A percentile compares a stretch with the other conserved stretches of the same genome.
Conservation (phyloP, 2,888 invertebrate genomes). For the Heteromurus nitidus region DNA sequence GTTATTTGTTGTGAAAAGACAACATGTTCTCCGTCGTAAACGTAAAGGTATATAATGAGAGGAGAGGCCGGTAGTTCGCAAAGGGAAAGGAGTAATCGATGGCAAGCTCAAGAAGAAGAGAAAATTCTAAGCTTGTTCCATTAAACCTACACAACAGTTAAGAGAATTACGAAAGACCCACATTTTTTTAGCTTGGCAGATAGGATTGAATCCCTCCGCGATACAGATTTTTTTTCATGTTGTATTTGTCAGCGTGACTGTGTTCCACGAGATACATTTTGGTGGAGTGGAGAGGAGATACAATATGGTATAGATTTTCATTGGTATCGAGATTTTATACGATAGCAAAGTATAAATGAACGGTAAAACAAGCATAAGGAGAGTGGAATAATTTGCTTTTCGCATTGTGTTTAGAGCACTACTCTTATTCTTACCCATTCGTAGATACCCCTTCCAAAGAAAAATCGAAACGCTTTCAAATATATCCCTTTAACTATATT, state of each 20-base stretch:
- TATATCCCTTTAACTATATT: background rate
- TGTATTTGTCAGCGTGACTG: too few species aligned
- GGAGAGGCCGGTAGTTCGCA: background rate
- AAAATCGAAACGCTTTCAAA: constrained; percentile 30
- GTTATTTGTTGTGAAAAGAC: constrained; percentile 31
- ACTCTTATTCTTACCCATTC: constrained; percentile 7
- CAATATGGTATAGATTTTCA: too few species aligned
- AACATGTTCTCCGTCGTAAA: constrained; percentile 35
- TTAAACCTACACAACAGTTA: background rate
- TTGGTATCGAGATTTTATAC: constrained; percentile 40
- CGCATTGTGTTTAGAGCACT: constrained; percentile 41
- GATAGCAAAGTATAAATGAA: constrained; percentile 43
- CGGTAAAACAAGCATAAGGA: constrained; percentile 30
- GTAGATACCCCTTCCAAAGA: background rate
- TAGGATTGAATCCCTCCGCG: too few species aligned
- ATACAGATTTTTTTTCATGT: too few species aligned
- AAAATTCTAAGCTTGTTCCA: background rate
- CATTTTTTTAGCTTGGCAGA: background rate
- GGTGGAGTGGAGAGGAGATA: too few species aligned
- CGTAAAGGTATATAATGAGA: constrained; percentile 58
- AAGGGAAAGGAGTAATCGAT: constrained; percentile 17
- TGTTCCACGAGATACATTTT: too few species aligned
- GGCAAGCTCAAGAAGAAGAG: constrained; percentile 12
- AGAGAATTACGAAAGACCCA: background rate
- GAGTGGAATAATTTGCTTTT: constrained; percentile 55